Conservation (phyloP, 2,888 invertebrate species). For the Lutraria lutraria region DNA sequence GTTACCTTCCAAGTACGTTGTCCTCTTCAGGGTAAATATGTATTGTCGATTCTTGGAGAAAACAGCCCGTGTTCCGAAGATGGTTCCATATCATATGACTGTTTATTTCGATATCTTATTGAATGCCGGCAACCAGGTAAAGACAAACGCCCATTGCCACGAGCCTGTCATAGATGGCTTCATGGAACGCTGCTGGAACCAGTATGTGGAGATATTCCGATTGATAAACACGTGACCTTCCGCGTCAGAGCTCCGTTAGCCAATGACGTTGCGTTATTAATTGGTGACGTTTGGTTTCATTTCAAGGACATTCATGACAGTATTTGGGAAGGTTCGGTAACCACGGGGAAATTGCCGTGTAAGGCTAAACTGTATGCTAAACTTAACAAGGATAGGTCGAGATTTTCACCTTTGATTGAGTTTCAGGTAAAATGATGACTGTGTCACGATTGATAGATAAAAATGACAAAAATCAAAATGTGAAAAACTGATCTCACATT, state of each 20-base stretch:
- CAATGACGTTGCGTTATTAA: constrained; percentile 82
- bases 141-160: constrained; percentile 81
- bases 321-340: constrained; percentile 81
- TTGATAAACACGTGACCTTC: constrained; percentile 80
- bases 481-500: not conserved
- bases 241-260: constrained; percentile 83
- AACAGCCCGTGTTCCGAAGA: constrained; percentile 71
- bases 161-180: constrained; percentile 83
- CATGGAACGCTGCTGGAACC: constrained; percentile 83
- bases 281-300: constrained; percentile 84
- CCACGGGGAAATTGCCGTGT: constrained; percentile 75
- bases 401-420: constrained; percentile 82
- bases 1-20: constrained; percentile 83
- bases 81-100: constrained; percentile 76
- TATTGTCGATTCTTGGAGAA: constrained; percentile 83
- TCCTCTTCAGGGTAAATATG: constrained; percentile 84
- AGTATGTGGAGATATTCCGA: constrained; percentile 80
- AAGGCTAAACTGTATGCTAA: constrained; percentile 81
- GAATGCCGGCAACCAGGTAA: constrained; percentile 82
- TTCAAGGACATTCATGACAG: constrained; percentile 80
- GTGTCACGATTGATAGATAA: not conserved
- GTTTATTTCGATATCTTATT: constrained; percentile 84
- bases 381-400: constrained; percentile 77
- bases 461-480: not conserved
- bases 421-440: constrained; percentile 78